phyloP scores from a whole-genome alignment of 2,888 invertebrate genomes.

The Cyaniris semiargus region DNA sequence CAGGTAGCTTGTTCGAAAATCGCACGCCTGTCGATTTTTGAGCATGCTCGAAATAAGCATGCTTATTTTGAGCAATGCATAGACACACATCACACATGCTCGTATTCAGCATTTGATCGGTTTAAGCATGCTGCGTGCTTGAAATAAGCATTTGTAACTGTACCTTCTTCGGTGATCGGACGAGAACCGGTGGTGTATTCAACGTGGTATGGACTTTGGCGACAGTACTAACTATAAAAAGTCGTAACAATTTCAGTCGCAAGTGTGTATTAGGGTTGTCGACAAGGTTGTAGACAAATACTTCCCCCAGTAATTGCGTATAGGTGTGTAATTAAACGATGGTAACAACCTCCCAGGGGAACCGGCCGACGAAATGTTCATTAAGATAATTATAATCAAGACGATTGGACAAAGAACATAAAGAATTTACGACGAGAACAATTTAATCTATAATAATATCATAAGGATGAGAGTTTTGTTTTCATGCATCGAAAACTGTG shows the following conservation, averaged over 20 bases:
- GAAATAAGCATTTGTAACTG: too few species aligned
- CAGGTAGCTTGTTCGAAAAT: too few species aligned
- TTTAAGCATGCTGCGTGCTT: too few species aligned
- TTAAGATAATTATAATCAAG: conserved; percentile 19
- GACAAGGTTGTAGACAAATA: conserved; percentile 59
- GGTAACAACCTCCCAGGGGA: conserved; percentile 69
- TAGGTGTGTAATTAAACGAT: conserved; percentile 72
- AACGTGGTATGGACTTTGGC: conserved; percentile 37
- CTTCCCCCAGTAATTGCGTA: conserved; percentile 63
- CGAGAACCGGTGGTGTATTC: conserved; percentile 44
- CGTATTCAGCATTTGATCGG: too few species aligned
- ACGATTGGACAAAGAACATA: conserved; percentile 3
- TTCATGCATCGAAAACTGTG: too few species aligned
- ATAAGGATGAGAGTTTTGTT: too few species aligned
- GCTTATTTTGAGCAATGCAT: too few species aligned
- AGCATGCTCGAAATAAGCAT: too few species aligned
- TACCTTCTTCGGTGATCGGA: conserved; percentile 48
- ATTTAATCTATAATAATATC: not conserved
- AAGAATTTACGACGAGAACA: not conserved
- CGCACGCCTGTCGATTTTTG: too few species aligned
- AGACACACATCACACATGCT: too few species aligned
- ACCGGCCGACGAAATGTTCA: conserved; percentile 34
- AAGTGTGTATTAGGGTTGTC: conserved; percentile 43
- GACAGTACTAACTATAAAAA: not conserved
- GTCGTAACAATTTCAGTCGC: conserved; percentile 18